Conservation (phyloP, 92 coral and sea anemone species). For the Zoanthus solanderi region DNA sequence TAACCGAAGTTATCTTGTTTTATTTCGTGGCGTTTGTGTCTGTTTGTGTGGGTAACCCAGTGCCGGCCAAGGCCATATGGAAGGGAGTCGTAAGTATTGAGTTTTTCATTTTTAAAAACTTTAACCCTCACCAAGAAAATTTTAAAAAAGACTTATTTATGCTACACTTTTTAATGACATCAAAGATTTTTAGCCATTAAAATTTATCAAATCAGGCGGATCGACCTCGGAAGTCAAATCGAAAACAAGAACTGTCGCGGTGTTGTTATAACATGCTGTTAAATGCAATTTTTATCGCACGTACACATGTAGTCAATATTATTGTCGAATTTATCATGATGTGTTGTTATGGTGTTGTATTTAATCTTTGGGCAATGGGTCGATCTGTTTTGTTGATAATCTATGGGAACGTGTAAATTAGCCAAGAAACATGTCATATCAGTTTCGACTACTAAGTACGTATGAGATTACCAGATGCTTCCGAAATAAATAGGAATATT, state of each 20-base stretch:
- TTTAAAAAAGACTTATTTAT: not conserved
- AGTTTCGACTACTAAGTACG: not conserved
- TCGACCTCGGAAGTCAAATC: not conserved
- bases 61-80: slow-evolving; percentile 25
- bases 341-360: not conserved
- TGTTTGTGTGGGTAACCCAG: too few relatives aligned
- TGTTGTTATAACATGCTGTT: not conserved
- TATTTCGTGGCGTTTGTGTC: too few relatives aligned
- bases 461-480: not conserved
- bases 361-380: not conserved
- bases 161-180: not conserved
- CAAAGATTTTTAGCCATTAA: not conserved
- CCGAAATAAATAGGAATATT: not conserved
- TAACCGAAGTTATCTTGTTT: too few relatives aligned
- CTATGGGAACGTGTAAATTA: not conserved
- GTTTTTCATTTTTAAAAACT: not conserved
- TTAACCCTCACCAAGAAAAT: not conserved
- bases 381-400: not conserved
- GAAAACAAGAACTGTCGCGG: not conserved
- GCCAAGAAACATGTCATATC: not conserved
- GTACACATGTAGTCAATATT: not conserved
- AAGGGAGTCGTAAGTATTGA: slow-evolving; percentile 34
- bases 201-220: not conserved
- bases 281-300: not conserved
- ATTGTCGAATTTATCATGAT: not conserved